Percentiles rank a stretch among this genome's conserved stretches.
Evolutionary conservation across 23 tunicate species (phyloP).

Genomic region (Styela clava): DNA sequence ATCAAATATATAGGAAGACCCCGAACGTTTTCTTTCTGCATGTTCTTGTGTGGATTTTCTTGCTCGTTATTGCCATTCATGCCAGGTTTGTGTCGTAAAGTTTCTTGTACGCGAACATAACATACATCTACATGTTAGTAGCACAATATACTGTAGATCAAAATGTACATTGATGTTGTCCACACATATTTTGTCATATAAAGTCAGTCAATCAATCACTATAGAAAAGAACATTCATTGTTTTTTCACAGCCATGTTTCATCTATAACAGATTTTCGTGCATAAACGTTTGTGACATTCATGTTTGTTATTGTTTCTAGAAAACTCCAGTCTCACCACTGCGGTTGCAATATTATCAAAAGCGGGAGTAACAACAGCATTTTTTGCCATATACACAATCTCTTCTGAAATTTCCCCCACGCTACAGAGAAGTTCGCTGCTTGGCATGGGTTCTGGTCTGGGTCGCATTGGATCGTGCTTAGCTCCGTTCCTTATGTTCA

Average conservation of each 20-base stretch:
- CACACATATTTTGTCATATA: no score
- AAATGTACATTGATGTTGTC: no score
- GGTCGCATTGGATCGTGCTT: not conserved
- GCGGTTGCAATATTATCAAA: not conserved
- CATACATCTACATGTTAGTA: no score
- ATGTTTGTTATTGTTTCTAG: not conserved
- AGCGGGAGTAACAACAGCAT: not conserved
- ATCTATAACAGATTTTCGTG: no score
- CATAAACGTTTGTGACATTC: no score
- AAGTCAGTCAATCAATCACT: no score
- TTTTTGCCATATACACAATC: not conserved
- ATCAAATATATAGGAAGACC: slow-evolving; percentile 48
- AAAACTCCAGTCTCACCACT: not conserved
- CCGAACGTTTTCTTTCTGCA: slow-evolving; percentile 15
- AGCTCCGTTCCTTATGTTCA: not conserved
- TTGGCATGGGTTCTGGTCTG: not conserved
- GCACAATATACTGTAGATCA: no score
- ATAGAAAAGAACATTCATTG: no score
- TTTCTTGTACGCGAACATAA: no score
- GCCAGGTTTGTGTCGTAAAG: no score
- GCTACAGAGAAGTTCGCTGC: not conserved
- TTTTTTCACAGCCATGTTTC: no score
- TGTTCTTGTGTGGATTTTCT: slow-evolving; percentile 40
- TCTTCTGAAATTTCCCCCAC: not conserved
- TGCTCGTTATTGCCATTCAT: slow-evolving; percentile 30